Base-by-base conservation (phyloP, 2,888 invertebrate species). In the Didymodactylos carnosus region DNA sequence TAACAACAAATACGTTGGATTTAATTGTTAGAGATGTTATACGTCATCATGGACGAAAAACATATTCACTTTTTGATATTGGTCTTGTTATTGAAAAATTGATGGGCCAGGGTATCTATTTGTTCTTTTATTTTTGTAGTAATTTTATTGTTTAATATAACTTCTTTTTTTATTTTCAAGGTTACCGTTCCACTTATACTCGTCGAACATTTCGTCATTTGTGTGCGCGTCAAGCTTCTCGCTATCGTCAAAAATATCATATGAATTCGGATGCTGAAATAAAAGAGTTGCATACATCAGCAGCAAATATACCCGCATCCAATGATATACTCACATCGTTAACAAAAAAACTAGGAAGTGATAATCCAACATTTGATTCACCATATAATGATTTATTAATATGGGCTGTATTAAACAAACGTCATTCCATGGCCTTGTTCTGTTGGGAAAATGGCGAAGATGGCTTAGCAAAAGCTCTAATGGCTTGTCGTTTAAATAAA, bases 51-150 rank as follows among this genome's bases (percentile, higher is more conserved):
- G 29, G 5, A 19, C 35, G n/a, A 69, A 25, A 23, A 49, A 7
- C 23, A 62, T 19, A 94, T 92, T 8, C 86, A 35, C 35, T 98
- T 72, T 91, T 92, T 80, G 94, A 95, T 83, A 92, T 98, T 79
- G 98, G 98, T 16, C 86, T 94, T 79, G 94, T 94, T 71, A 91
- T 98, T 79, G 94, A 97, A 83, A 94, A 95, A 85, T 87, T 98
- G 76, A 97, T 98, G 92, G 97, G 95, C 71, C 94, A 94, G 76
- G n/a, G n/a, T n/a, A n/a, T n/a, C n/a, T n/a, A n/a, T n/a, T n/a
- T n/a, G n/a, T n/a, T n/a, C n/a, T n/a, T n/a, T n/a, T n/a, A n/a
- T n/a, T n/a, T n/a, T n/a, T n/a, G n/a, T n/a, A n/a, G n/a, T n/a
- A n/a, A n/a, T n/a, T n/a, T n/a, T n/a, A n/a, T n/a, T n/a, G n/a